Evolutionary conservation across 1,140 invertebrate species (phyloP).

Genomic region (Hycleus cichorii): DNA sequence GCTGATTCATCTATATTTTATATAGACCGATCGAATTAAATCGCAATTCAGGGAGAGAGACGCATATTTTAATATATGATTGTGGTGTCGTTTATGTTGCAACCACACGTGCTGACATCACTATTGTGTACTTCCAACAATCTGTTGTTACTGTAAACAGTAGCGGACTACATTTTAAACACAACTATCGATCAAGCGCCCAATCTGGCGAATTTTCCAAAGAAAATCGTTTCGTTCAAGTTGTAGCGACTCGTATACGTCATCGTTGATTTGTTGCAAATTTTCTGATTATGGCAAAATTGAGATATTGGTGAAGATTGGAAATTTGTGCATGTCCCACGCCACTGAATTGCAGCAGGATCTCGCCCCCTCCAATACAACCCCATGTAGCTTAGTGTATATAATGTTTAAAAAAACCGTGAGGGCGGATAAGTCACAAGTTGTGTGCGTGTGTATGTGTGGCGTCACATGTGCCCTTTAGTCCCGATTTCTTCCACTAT

Average conservation of each 20-base stretch:
- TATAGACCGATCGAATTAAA: no score
- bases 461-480: slow-evolving; percentile 5
- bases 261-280: no score
- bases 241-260: no score
- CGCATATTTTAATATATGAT: slow-evolving; percentile 13
- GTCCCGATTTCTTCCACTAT: not conserved
- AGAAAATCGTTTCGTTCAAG: no score
- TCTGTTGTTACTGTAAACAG: not conserved
- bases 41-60: no score
- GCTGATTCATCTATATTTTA: no score
- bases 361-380: not conserved
- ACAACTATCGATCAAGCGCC: no score
- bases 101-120: slow-evolving; percentile 10
- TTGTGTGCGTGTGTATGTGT: not conserved
- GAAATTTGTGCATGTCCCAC: no score
- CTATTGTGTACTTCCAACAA: not conserved
- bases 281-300: no score
- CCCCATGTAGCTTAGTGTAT: not conserved
- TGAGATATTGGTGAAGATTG: no score
- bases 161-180: not conserved
- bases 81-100: slow-evolving; percentile 8
- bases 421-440: not conserved
- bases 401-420: slow-evolving; percentile 7
- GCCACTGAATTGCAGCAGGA: not conserved
- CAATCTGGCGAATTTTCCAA: not conserved